Evolutionary conservation across 2,113 vertebrate genomes (phyloP), one percentile per base, ranked within the genome.

Genomic region (Phrynosoma blainvillii): DNA sequence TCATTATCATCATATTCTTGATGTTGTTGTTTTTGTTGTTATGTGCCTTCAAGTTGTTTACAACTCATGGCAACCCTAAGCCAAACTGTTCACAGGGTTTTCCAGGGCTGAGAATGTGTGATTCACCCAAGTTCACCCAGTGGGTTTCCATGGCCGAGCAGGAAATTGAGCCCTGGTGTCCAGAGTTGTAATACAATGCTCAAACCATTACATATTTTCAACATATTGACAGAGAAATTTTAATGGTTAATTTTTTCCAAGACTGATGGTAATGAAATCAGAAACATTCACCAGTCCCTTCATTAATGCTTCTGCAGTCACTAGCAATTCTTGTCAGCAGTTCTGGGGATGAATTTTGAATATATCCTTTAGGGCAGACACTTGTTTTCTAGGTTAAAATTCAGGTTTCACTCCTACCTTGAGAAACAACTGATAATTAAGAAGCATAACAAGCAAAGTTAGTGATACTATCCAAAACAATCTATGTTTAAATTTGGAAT

Each of bases 311-410:
- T 77, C 59, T 73, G 59, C 59, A 0, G 10, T 82, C 62, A 16
- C 85, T 52, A 87, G 30, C 20, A 88, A 68, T 92, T 86, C 90
- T 88, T 92, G 1, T 47, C 54, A 77, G 62, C 2, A 88, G 47
- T 68, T 87, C 76, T 87, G 79, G 83, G 86, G 36, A 12, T 84
- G 21, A 4, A 36, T 56, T 89, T 91, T 73, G 87, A 87, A 74
- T 1, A 56, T 76, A 70, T 88, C 47, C 81, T 88, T 89, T 25
- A 82, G 56, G 75, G 59, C 30, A 88, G 32, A 65, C 62, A 56
- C 3, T 79, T 40, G 18, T 89, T 66, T 62, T 91, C 73, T 85
- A 70, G 87, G 30, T 68, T 87, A 87, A 89, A 92, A 84, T 3
- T 75, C 23, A 21, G 8, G 1, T 47, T 79, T 9, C 16, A 62